Conservation (phyloP, 2,797 vertebrate species). For the Phataginus tricuspis region DNA sequence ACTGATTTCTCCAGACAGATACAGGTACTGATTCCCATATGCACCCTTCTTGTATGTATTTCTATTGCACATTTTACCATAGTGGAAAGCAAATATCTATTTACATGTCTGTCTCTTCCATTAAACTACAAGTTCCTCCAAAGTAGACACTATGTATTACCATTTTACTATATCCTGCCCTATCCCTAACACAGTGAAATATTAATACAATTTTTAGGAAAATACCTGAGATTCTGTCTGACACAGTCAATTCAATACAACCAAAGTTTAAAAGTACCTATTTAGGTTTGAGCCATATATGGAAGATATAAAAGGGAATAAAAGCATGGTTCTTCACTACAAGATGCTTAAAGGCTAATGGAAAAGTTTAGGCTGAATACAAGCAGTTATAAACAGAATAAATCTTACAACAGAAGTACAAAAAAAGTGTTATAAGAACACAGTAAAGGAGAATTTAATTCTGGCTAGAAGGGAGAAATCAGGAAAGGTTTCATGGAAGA, state of each 20-base stretch:
- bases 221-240: slow-evolving; percentile 33
- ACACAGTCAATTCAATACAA: slow-evolving; percentile 15
- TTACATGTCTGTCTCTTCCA: background rate
- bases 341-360: slow-evolving; percentile 38
- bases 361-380: background rate
- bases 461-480: background rate
- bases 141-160: slow-evolving; percentile 13
- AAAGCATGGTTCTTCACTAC: background rate
- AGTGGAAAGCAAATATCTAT: background rate
- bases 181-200: slow-evolving; percentile 21
- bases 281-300: background rate
- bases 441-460: slow-evolving; percentile 37
- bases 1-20: background rate
- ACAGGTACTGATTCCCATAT: background rate
- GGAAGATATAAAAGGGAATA: background rate
- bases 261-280: background rate
- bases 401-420: background rate
- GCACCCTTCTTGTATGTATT: background rate
- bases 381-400: slow-evolving; percentile 27
- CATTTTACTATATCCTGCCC: background rate
- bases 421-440: background rate
- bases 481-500: background rate
- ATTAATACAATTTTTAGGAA: slow-evolving; percentile 34
- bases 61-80: slow-evolving; percentile 3
- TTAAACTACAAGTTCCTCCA: background rate